phyloP scores from a whole-genome alignment of 2,888 invertebrate genomes.

The Diaperis boleti region DNA sequence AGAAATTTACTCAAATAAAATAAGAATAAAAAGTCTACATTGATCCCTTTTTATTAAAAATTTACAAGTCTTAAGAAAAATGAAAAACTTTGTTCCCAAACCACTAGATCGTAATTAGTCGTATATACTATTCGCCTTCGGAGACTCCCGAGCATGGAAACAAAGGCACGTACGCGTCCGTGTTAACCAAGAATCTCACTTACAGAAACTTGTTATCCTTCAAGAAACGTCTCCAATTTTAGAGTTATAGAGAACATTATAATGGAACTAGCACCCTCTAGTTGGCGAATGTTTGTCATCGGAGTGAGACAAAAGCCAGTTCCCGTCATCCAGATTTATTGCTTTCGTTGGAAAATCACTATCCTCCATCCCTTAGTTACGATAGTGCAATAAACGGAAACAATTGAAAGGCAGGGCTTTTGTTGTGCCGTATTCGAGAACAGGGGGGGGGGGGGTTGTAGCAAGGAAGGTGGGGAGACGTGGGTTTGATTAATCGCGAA shows the following conservation, averaged over 20 bases:
- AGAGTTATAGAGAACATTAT: background rate
- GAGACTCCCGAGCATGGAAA: too few species aligned
- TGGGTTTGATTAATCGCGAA: too few species aligned
- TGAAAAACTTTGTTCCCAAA: too few species aligned
- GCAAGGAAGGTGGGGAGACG: too few species aligned
- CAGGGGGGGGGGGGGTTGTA: too few species aligned
- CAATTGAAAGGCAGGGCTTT: slow-evolving; percentile 20
- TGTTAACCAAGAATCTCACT: background rate
- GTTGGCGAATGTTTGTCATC: slow-evolving; percentile 4
- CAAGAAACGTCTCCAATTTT: background rate
- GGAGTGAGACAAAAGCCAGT: slow-evolving; percentile 1
- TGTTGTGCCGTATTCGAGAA: background rate
- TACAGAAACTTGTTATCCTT: background rate
- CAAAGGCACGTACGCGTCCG: too few species aligned
- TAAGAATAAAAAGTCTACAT: too few species aligned
- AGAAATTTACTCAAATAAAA: too few species aligned
- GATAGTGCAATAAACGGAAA: slow-evolving; percentile 21
- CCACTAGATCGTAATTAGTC: too few species aligned
- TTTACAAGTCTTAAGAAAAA: too few species aligned
- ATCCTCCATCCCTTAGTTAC: slow-evolving; percentile 5
- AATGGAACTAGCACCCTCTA: background rate
- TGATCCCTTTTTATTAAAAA: too few species aligned
- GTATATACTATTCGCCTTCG: too few species aligned
- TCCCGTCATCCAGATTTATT: slow-evolving; percentile 21
- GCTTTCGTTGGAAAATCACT: slow-evolving; percentile 21